phyloP scores from a whole-genome alignment of 2,888 invertebrate species.

The Trissolcus brochymenae region DNA sequence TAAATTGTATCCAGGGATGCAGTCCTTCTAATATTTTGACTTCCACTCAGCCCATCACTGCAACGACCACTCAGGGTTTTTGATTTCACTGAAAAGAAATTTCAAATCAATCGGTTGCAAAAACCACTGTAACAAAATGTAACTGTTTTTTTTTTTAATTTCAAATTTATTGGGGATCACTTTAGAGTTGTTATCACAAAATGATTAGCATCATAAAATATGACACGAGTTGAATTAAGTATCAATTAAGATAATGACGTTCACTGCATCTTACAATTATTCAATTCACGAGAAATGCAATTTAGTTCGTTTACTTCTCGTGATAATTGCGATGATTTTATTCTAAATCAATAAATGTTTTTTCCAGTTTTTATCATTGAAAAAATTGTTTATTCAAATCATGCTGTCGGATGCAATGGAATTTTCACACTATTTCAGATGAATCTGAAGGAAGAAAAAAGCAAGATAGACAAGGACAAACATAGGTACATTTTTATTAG shows the following conservation, averaged over 20 bases:
- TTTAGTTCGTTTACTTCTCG: neutral
- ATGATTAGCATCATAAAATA: slow-evolving; percentile 1
- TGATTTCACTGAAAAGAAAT: slow-evolving; percentile 76
- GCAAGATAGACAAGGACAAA: neutral
- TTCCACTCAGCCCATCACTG: slow-evolving; percentile 79
- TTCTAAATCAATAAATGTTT: neutral
- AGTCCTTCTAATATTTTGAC: slow-evolving; percentile 84
- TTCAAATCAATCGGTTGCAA: slow-evolving; percentile 23
- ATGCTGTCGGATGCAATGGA: no score
- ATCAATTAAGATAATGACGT: slow-evolving; percentile 3
- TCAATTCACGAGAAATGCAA: neutral
- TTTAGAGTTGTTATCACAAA: neutral
- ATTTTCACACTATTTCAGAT: no score
- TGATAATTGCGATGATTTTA: neutral
- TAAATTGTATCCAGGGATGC: slow-evolving; percentile 88
- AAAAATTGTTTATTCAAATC: no score
- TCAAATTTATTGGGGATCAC: no score
- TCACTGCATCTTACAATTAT: neutral
- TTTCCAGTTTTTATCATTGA: no score
- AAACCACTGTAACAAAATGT: neutral
- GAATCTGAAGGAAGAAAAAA: neutral
- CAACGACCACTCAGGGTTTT: slow-evolving; percentile 77
- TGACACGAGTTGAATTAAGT: neutral
- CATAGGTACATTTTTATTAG: neutral
- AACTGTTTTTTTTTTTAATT: no score